A percentile compares a stretch with the other conserved stretches of the same genome.
Evolutionary conservation across 1,140 invertebrate species (phyloP).

Genomic region (Dendrolimus kikuchii): DNA sequence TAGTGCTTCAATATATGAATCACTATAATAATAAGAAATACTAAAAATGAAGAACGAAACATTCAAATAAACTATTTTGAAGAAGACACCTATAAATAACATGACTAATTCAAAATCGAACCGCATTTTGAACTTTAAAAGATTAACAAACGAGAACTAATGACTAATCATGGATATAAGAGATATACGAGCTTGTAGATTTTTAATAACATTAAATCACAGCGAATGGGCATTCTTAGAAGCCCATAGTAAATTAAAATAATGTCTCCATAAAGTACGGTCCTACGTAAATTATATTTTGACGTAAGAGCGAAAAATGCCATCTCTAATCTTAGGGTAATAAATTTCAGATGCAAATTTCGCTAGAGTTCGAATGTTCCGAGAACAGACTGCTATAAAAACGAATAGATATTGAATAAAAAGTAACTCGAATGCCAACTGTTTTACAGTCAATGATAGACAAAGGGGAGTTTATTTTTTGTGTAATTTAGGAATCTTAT

Average conservation of each 20-base stretch:
- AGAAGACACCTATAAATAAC: constrained; percentile 5
- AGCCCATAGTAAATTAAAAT: constrained; percentile 37
- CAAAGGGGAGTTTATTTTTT: no score
- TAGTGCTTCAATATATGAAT: constrained; percentile 1
- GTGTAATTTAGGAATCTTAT: no score
- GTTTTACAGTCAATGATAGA: no score
- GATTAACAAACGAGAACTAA: constrained; percentile 53
- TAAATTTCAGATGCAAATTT: constrained; percentile 49
- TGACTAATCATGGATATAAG: constrained; percentile 49
- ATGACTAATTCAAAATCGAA: constrained; percentile 21
- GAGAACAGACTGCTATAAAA: constrained; percentile 27
- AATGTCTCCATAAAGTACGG: constrained; percentile 43
- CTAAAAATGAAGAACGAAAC: constrained; percentile 27
- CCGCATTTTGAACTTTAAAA: constrained; percentile 10
- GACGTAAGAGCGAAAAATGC: constrained; percentile 43
- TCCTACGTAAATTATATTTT: constrained; percentile 56
- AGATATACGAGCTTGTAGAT: constrained; percentile 32
- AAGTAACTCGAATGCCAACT: no score
- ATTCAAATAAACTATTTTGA: constrained; percentile 13
- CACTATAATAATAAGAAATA: constrained; percentile 12
- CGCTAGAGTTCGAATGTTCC: constrained; percentile 26
- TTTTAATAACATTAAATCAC: constrained; percentile 54
- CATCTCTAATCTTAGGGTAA: constrained; percentile 19
- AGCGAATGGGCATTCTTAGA: constrained; percentile 38
- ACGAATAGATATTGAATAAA: neutral